Evolutionary conservation across 2,113 vertebrate species (phyloP).

Genomic region (Casuarius casuarius): DNA sequence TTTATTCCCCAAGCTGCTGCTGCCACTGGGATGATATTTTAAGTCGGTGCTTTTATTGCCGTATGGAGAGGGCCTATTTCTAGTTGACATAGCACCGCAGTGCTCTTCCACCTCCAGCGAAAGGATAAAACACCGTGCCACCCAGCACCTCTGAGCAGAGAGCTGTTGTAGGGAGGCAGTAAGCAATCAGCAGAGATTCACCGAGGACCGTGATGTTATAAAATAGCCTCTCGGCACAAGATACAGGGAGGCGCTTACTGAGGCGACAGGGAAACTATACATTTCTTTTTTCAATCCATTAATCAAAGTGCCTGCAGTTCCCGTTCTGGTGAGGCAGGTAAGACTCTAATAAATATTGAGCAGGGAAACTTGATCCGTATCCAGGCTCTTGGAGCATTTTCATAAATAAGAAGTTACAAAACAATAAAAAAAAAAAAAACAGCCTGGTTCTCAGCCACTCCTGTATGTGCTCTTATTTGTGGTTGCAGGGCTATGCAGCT

Average conservation of each 20-base stretch:
- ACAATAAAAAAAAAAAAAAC: neutral
- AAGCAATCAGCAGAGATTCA: slow-evolving; percentile 60
- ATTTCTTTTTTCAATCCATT: slow-evolving; percentile 62
- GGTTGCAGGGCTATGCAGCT: neutral
- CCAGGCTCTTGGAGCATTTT: slow-evolving; percentile 56
- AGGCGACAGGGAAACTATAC: slow-evolving; percentile 64
- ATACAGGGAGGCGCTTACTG: slow-evolving; percentile 65
- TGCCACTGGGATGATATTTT: slow-evolving; percentile 33
- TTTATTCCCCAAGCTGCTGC: slow-evolving; percentile 34
- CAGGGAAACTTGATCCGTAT: slow-evolving; percentile 56
- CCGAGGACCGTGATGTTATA: slow-evolving; percentile 47
- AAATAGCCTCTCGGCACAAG: slow-evolving; percentile 65
- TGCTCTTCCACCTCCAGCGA: neutral
- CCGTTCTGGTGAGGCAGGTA: slow-evolving; percentile 37
- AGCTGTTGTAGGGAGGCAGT: slow-evolving; percentile 37
- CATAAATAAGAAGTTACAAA: slow-evolving; percentile 68
- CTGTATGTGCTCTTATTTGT: neutral
- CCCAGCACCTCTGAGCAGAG: neutral
- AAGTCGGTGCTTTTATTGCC: slow-evolving; percentile 23
- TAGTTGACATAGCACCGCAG: neutral
- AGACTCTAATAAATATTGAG: slow-evolving; percentile 69
- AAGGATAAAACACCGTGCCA: slow-evolving; percentile 22
- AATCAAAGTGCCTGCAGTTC: slow-evolving; percentile 60
- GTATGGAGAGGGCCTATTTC: slow-evolving; percentile 27
- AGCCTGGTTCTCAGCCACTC: neutral